Evolutionary conservation across 2,888 invertebrate genomes (phyloP).

Genomic region (Congeria kusceri): DNA sequence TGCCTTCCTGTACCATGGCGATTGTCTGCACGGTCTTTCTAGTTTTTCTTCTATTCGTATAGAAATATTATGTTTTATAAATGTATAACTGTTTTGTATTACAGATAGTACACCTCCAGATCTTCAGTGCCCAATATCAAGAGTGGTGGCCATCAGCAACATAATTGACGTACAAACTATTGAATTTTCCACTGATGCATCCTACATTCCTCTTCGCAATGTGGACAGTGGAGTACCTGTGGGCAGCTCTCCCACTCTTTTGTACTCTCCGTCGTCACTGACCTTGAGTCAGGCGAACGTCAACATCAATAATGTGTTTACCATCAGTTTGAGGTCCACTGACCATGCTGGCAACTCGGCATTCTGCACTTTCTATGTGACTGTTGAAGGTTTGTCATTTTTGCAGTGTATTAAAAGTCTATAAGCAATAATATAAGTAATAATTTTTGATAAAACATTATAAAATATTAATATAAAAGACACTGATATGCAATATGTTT

Average conservation of each 20-base stretch:
- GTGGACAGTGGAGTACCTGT: not conserved
- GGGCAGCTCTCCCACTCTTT: not conserved
- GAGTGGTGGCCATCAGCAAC: not conserved
- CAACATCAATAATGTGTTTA: not conserved
- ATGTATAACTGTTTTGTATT: not conserved
- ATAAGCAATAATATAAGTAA: not conserved
- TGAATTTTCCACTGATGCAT: not conserved
- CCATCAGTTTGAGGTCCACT: not conserved
- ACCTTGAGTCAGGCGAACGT: not conserved
- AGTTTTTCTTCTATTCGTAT: too few relatives aligned
- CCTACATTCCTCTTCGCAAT: not conserved
- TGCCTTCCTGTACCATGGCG: too few relatives aligned
- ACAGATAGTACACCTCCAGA: conserved; percentile 31
- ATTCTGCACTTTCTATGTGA: conserved; percentile 98
- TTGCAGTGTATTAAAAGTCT: not conserved
- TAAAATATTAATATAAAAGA: too few relatives aligned
- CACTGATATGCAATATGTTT: too few relatives aligned
- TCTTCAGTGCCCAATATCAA: conserved; percentile 24
- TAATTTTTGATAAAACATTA: too few relatives aligned
- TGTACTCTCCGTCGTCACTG: not conserved
- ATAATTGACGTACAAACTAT: not conserved
- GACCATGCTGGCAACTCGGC: conserved; percentile 86
- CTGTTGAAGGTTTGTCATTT: conserved; percentile 56
- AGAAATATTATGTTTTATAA: not conserved
- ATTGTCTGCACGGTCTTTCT: too few relatives aligned